Conservation (phyloP, 2,797 vertebrate species). For the Apogon hyalosoma region DNA sequence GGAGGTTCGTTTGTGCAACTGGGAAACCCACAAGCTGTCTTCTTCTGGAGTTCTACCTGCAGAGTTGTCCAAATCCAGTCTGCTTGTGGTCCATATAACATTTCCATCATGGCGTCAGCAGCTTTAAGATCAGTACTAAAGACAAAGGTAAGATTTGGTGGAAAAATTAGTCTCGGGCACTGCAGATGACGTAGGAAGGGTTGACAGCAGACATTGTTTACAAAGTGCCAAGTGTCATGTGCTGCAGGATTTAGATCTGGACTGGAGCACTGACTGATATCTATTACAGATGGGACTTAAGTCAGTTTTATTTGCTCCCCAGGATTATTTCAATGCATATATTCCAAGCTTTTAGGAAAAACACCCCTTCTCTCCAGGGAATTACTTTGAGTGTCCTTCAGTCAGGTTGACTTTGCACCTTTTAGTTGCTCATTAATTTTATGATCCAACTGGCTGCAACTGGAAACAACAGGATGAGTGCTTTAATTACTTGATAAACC, state of each 20-base stretch:
- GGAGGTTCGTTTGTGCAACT: not conserved
- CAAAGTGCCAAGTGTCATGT: conserved; percentile 40
- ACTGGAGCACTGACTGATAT: not conserved
- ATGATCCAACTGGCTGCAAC: conserved; percentile 17
- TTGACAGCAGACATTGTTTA: conserved; percentile 48
- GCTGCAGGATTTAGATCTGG: conserved; percentile 22
- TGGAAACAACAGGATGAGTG: conserved; percentile 6
- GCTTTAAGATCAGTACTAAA: conserved; percentile 75
- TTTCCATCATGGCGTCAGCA: conserved; percentile 77
- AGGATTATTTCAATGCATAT: not conserved
- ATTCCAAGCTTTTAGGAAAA: not conserved
- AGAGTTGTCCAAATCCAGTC: conserved; percentile 1
- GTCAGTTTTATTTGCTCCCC: not conserved
- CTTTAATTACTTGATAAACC: not conserved
- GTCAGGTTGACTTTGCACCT: conserved; percentile 50
- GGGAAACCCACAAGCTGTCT: not conserved
- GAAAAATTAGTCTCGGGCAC: too few species aligned
- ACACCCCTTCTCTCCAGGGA: not conserved
- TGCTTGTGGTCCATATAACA: not conserved
- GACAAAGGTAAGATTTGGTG: conserved; percentile 73
- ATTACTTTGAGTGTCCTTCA: not conserved
- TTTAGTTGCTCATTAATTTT: conserved; percentile 59
- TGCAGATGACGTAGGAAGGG: not conserved
- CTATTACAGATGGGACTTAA: not conserved
- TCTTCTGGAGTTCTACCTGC: conserved; percentile 27